phyloP scores from a whole-genome alignment of 2,888 invertebrate species.

The Deilephila porcellus region DNA sequence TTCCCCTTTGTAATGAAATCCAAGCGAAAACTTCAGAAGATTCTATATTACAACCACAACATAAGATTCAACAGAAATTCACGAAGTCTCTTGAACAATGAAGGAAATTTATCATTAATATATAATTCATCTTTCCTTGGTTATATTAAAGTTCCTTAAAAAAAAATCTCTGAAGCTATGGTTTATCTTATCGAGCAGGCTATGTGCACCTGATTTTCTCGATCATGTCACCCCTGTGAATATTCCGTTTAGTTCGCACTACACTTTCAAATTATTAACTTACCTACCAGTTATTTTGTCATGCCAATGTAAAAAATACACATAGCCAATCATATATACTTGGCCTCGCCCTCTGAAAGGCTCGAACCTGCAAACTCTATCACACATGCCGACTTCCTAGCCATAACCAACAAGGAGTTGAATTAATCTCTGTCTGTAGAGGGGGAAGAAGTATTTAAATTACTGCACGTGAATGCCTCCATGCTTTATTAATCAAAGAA shows the following conservation, averaged over 20 bases:
- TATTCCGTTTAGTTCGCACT: too few relatives aligned
- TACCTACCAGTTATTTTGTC: too few relatives aligned
- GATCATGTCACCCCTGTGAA: too few relatives aligned
- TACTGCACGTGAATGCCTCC: constrained; percentile 5
- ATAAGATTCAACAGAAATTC: background rate
- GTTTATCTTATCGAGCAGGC: too few relatives aligned
- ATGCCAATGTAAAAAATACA: too few relatives aligned
- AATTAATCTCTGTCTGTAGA: constrained; percentile 11
- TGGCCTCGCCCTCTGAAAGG: too few relatives aligned
- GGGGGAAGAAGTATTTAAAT: background rate
- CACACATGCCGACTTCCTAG: background rate
- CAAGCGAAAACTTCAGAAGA: background rate
- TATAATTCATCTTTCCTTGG: background rate
- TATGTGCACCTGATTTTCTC: too few relatives aligned
- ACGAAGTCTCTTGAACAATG: background rate
- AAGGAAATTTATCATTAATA: background rate
- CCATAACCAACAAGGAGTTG: background rate
- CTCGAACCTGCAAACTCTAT: too few relatives aligned
- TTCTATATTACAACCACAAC: background rate
- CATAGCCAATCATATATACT: too few relatives aligned
- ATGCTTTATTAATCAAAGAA: constrained; percentile 4
- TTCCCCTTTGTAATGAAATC: constrained; percentile 10
- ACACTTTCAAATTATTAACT: too few relatives aligned
- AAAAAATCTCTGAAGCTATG: too few relatives aligned
- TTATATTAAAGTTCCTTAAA: too few relatives aligned